Evolutionary conservation across 2,113 vertebrate genomes (phyloP), one percentile per base, ranked within the genome.

Genomic region (Nesoenas mayeri): DNA sequence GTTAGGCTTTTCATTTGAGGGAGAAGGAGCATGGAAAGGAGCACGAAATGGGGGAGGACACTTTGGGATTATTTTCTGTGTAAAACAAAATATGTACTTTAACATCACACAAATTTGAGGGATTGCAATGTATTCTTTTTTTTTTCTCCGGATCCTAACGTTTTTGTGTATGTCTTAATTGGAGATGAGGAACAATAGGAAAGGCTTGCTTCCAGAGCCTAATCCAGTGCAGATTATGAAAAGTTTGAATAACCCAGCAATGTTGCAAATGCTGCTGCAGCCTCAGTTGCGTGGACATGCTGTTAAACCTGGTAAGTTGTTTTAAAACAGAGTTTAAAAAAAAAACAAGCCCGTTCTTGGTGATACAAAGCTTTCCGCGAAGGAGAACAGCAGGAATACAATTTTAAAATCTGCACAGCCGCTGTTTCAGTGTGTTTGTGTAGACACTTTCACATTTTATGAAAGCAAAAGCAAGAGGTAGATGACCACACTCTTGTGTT

Each of bases 201-300:
- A 99, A 94, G 99, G 99, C 25, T 98, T 99, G 79, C 98, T 99
- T 62, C 99, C 99, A 64, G 99, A 99, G 94, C 99, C 99, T 32
- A 99, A 99, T 79, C 97, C 99, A 12, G 98, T 98, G 60, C 99
- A 99, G 98, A 98, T 99, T 75, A 97, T 99, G 98, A 99, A 98
- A 85, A 99, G 99, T 93, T 98, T 99, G 85, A 99, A 98, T 90
- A 99, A 99, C 20, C 99, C 99, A 18, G 99, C 99, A 9, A 99
- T 99, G 98, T 93, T 99, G 89, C 99, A 99, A 88, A 98, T 99
- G 95, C 98, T 99, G 47, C 98, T 99, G 95, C 98, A 99, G 81
- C 99, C 99, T 22, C 99, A 98, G 96, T 96, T 99, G 78, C 96
- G 97, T 8, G 98, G 97, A 85, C 91, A 95, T 18, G 74, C 97